Evolutionary conservation across 2,113 vertebrate species (phyloP), one percentile per base, ranked within the genome.

Genomic region (Mesocricetus auratus): DNA sequence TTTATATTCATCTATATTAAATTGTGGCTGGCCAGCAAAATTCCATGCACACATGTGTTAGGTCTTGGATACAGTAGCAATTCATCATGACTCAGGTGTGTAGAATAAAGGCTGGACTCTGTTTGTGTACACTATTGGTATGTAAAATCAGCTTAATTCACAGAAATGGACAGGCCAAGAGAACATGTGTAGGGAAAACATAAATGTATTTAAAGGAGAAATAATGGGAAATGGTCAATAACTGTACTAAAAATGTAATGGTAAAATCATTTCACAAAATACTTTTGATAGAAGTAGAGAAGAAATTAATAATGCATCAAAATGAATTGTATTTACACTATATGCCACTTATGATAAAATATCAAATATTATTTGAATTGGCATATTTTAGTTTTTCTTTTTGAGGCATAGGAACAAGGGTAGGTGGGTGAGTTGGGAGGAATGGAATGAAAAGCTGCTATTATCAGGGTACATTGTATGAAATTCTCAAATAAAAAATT

Each of bases 191-290:
- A 33, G 31, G 50, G 13, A 93, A 62, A 3, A 4, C 19, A 36
- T 24, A 2, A 39, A 5, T 68, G 29, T 10, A 64, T 15, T 3
- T 0, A 10, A 42, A 0, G 12, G 3, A 36, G 6, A 47, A 5
- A 69, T 13, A 11, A 12, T 66, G 7, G 1, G 29, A 36, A 94
- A 8, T 29, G 73, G 97, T 66, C 8, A 90, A 31, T 1, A 90
- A 64, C 36, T 82, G 3, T 68, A 12, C 6, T n/a, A 13, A 79
- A 90, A 78, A 58, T 62, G 13, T 7, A 12, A 31, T 39, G 58
- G 17, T 83, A 33, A 89, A 86, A 62, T 12, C 77, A 50, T 13
- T 15, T 62, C 15, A 83, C 13, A 85, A 33, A 64, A 79, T 0
- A 89, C 7, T 31, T 39, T 21, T 60, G 31, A 58, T 82, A 91